Evolutionary conservation across 2,888 invertebrate species (phyloP), one percentile per base, ranked within the genome.

Genomic region (Nephrotoma appendiculata): DNA sequence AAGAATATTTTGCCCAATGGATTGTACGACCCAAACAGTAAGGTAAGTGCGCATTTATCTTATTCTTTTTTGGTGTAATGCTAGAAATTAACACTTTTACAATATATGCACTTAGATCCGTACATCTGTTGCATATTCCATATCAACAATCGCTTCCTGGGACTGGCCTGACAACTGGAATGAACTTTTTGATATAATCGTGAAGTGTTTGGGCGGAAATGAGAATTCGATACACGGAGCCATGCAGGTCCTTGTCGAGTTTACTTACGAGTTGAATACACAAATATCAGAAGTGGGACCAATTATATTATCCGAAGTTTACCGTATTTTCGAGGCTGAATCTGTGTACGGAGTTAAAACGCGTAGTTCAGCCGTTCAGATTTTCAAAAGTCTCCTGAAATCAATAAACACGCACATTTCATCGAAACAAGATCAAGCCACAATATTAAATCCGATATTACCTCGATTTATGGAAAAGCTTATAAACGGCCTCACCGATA

Each of bases 161-260:
- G 95, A 96, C 89, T 95, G 95, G 95, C 95, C 95, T 0, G 94
- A 94, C 87, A 92, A 93, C 86, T 96, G 95, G 95, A 93, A 94
- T 0, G 93, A 94, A 87, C 90, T 96, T 2, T 95, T 95, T 89
- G 93, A 94, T 87, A 93, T 95, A 41, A 92, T 96, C 57, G 94
- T 95, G 88, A 93, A 92, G 86, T 94, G 94, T 88, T 91, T 95
- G 86, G 93, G 93, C 41, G 93, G 94, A 86, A 93, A 93, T 88
- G 93, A 92, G 88, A 92, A 93, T 88, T 92, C 94, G 1, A 94
- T 95, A 41, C 94, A 95, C 90, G 95, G 95, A 9, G 94, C 95
- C 6, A 95, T 95, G 94, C 92, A 95, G 89, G 95, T 95, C 4
- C 91, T 95, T 52, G 93, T 94, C 88, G 95, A 95, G 89, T 94